Evolutionary conservation across 2,797 vertebrate species (phyloP), one percentile per base, ranked within the genome.

Genomic region (Diplodus puntazzo): DNA sequence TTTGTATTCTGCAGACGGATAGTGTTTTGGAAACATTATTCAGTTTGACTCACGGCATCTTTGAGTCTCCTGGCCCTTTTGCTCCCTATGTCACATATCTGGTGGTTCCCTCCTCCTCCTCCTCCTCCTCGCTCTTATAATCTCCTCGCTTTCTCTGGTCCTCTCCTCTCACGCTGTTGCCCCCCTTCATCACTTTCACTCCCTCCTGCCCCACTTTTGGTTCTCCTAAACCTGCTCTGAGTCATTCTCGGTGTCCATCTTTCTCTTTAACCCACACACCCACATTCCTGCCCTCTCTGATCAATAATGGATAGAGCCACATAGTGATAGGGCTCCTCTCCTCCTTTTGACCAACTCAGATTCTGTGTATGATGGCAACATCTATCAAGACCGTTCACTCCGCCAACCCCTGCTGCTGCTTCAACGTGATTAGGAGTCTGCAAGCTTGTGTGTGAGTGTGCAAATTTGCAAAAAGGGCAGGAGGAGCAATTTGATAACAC

Each of bases 301-400:
- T 90, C 81, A 89, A 89, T 88, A 89, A 88, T 89, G 53, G 68
- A 88, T 85, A 68, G 63, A 76, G 79, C 77, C 80, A 80, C 77
- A 81, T 27, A 58, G 82, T 81, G 77, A 84, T 81, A 60, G 78
- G 59, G 65, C 75, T 69, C 48, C 81, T 85, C 62, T 73, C 57
- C 83, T 84, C 69, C 62, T 74, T 82, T 73, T 86, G 67, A 88
- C 86, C 81, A 80, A 58, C 85, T 88, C 82, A 48, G 80, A 82
- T 81, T 80, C 59, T 60, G 71, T 80, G 77, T 60, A 55, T 82
- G 84, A 85, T 77, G 66, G 49, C 80, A 81, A 64, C 85, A 88
- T 89, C 89, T 86, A 88, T 90, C 83, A 87, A 70, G 76, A 70
- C 73, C 49, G 76, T 80, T 82, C 34, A 83, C 58, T 77, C 74